These are phyloP conservation scores for Alca torda DNA, from an alignment of 2,797 vertebrate genomes.

Conservation along the genomic window DNA sequence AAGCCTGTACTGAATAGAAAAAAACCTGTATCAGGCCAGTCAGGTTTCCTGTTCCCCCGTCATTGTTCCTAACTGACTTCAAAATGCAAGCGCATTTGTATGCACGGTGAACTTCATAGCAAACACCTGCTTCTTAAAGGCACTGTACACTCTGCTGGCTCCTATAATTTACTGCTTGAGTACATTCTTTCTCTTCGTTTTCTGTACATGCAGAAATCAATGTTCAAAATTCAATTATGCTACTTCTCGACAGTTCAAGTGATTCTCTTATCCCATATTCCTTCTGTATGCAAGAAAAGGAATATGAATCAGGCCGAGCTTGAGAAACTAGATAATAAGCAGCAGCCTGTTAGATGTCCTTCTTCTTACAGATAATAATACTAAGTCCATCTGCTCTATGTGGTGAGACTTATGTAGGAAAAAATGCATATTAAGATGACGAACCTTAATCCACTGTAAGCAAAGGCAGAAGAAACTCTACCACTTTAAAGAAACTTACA, in stretches of 20 bases:
- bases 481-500: not conserved
- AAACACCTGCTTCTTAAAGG: constrained; percentile 19
- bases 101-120: not conserved
- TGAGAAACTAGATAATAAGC: not conserved
- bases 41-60: not conserved
- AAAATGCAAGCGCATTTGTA: not conserved
- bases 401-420: not conserved
- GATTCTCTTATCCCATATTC: not conserved
- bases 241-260: not conserved
- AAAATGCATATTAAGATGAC: not conserved
- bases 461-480: not conserved
- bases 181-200: not conserved
- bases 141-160: not conserved
- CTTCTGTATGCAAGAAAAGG: not conserved
- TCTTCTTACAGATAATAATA: not conserved
- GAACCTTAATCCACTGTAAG: not conserved
- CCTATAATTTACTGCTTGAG: not conserved
- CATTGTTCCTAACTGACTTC: not conserved
- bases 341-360: not conserved
- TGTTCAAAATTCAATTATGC: not conserved
- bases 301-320: not conserved
- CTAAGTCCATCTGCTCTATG: not conserved
- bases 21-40: not conserved
- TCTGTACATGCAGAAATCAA: not conserved
- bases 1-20: not conserved